Evolutionary conservation across 2,888 invertebrate genomes (phyloP), one percentile per base, ranked within the genome.

Genomic region (Apotomis betuletana): DNA sequence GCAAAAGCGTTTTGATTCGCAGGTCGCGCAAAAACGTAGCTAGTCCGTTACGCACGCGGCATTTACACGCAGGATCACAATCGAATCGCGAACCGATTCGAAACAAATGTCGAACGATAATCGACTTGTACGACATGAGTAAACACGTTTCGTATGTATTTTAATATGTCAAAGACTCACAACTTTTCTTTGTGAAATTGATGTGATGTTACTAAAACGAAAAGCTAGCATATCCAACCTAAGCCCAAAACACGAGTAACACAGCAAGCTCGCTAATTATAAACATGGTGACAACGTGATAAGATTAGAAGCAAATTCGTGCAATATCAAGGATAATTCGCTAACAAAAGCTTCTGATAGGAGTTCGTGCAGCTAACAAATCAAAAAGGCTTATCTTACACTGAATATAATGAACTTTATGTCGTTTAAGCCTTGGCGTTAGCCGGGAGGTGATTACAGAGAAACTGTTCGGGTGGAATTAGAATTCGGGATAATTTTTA

Each of bases 301-400:
- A 71, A 67, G 51, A 36, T 51, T 61, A 51, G 38, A 55, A 13
- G 51, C 55, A 13, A 68, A 72, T 58, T 68, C 46, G 62, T 63
- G 63, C 62, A 62, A 67, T 55, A 38, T 49, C 62, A 62, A 15
- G 52, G 51, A 57, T 67, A 71, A 72, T 72, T 72, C 52, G 52
- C 51, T 62, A 72, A 67, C 72, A 63, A 72, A 72, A 67, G 67
- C 62, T 58, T 69, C 46, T 46, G 54, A 62, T 62, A 61, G 54
- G 46, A 36, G 5, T 27, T 13, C n/a, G 38, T 52, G 27, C 9
- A 3, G 3, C 10, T 3, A 0, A 55, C 10, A 15, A 5, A 6
- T 8, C 9, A 44, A 55, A 64, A 54, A 10, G 44, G 6, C 54
- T 13, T 55, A 55, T 15, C 27, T 15, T 5, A 9, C 15, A 44